These are phyloP conservation scores for Chiloscyllium plagiosum DNA, from an alignment of 2,113 vertebrate species.

Conservation along the genomic window DNA sequence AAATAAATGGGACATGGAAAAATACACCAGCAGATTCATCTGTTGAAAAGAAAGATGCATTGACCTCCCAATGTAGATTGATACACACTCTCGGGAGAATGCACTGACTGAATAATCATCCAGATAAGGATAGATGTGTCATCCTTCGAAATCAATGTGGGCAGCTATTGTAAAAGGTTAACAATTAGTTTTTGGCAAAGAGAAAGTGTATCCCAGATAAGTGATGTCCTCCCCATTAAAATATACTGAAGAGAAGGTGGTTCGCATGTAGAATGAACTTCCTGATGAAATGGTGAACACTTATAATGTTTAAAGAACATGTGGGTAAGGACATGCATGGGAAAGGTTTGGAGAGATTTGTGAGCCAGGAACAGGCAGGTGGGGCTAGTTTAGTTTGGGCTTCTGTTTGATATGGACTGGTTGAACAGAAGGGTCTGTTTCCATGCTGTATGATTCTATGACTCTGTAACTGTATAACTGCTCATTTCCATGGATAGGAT, in stretches of 20 bases:
- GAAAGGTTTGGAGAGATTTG: too few relatives aligned
- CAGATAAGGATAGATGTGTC: slow-evolving; percentile 18
- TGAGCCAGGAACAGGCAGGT: too few relatives aligned
- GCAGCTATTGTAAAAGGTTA: slow-evolving; percentile 4
- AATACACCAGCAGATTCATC: slow-evolving; percentile 1
- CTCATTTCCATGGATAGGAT: background rate
- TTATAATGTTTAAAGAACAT: too few relatives aligned
- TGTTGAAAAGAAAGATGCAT: slow-evolving; percentile 29
- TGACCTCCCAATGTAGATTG: slow-evolving; percentile 2
- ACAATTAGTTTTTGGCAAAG: background rate
- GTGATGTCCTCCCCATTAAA: background rate
- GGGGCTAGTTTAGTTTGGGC: too few relatives aligned
- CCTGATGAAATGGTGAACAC: too few relatives aligned
- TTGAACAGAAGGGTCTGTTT: too few relatives aligned
- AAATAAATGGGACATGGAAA: slow-evolving; percentile 35
- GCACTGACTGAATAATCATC: slow-evolving; percentile 16
- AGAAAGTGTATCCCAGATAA: background rate
- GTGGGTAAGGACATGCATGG: too few relatives aligned
- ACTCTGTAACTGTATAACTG: too few relatives aligned
- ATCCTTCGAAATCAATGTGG: slow-evolving; percentile 4
- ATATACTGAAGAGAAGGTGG: background rate
- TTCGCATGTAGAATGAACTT: too few relatives aligned
- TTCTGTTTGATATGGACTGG: too few relatives aligned
- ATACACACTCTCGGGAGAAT: slow-evolving; percentile 3
- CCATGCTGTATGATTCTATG: too few relatives aligned